These are phyloP conservation scores for Galeruca laticollis DNA, from an alignment of 2,888 invertebrate species.

Conservation along the genomic window DNA sequence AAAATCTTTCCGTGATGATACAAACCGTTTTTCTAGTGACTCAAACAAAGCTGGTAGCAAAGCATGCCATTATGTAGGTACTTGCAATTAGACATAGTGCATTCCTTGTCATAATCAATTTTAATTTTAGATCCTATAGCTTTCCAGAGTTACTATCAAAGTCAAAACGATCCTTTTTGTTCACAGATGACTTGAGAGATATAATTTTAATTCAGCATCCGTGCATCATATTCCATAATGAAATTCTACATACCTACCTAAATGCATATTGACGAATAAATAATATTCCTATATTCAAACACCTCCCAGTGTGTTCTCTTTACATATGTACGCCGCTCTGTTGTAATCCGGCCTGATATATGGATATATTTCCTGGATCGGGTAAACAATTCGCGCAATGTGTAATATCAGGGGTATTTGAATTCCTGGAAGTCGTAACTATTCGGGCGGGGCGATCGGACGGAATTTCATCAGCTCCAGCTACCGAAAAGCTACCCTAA, in stretches of 20 bases:
- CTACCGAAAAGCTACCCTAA: constrained; percentile 71
- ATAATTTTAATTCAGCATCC: constrained; percentile 7
- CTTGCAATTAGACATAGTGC: neutral
- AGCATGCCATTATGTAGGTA: too few species aligned
- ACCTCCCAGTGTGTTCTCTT: constrained; percentile 11
- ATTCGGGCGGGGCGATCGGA: constrained; percentile 65
- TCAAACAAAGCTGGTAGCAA: too few species aligned
- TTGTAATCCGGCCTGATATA: constrained; percentile 28
- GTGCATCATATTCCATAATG: constrained; percentile 13
- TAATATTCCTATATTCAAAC: constrained; percentile 13
- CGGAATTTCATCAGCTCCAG: constrained; percentile 71
- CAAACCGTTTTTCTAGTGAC: too few species aligned
- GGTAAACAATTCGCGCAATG: constrained; percentile 64
- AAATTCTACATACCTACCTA: constrained; percentile 19
- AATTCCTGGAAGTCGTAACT: constrained; percentile 67
- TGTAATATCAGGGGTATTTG: constrained; percentile 65
- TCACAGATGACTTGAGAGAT: constrained; percentile 1
- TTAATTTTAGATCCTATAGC: neutral
- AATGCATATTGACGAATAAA: constrained; percentile 10
- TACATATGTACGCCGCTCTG: constrained; percentile 9
- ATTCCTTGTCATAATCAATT: neutral
- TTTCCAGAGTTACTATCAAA: neutral
- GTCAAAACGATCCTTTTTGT: constrained; percentile 1
- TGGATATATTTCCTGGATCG: constrained; percentile 35
- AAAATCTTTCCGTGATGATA: too few species aligned